A percentile compares a stretch with the other conserved stretches of the same genome.
phyloP scores from a whole-genome alignment of 2,797 vertebrate genomes.

The Streptopelia turtur region DNA sequence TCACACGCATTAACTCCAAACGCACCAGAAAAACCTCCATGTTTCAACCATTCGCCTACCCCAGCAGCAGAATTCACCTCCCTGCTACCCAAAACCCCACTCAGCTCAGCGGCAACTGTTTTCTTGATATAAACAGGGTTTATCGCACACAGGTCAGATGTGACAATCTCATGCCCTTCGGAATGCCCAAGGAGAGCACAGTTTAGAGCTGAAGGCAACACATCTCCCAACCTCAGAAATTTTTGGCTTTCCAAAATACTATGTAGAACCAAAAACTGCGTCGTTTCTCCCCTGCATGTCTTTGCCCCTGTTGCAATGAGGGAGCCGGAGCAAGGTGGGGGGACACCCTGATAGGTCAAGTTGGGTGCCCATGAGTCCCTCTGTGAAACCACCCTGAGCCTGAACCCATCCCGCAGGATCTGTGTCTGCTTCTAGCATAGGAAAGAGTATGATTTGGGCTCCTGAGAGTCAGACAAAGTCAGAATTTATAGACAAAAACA shows the following conservation, averaged over 20 bases:
- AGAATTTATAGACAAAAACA: background rate
- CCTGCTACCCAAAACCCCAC: background rate
- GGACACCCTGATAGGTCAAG: rapidly evolving
- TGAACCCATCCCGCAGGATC: background rate
- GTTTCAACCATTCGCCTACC: background rate
- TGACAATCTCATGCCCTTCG: background rate
- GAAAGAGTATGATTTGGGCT: background rate
- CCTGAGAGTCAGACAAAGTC: background rate
- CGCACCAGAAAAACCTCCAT: background rate
- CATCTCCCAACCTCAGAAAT: background rate
- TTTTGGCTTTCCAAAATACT: background rate
- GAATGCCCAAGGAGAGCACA: background rate
- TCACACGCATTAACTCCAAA: background rate
- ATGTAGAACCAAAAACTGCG: background rate
- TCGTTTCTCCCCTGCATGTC: background rate
- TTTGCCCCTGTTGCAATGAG: rapidly evolving
- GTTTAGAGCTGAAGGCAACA: background rate
- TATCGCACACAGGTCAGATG: background rate
- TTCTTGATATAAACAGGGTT: background rate
- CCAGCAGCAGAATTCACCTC: background rate
- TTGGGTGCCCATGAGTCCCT: rapidly evolving
- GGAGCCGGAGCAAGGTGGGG: background rate
- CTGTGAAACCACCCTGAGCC: background rate
- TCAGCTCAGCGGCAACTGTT: background rate
- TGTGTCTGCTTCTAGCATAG: rapidly evolving